A percentile compares a stretch with the other conserved stretches of the same genome.
Conservation (phyloP, 2,888 invertebrate genomes). For the Xestia ashworthii region DNA sequence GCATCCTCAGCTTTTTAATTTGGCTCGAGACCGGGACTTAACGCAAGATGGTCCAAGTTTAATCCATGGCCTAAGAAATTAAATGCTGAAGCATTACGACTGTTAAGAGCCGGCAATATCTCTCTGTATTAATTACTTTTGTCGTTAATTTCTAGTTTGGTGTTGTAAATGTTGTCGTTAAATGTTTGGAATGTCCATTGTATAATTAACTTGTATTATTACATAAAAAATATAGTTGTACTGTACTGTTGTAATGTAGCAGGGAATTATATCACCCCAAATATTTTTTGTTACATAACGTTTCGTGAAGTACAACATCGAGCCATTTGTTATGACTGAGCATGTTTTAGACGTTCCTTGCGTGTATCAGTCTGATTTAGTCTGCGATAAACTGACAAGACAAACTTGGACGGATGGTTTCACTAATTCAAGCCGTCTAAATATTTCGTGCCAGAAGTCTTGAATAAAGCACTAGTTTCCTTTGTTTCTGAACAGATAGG, state of each 20-base stretch:
- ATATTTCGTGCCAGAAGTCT: constrained; percentile 37
- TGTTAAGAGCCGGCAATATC: constrained; percentile 25
- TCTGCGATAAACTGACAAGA: constrained; percentile 47
- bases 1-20: constrained; percentile 76
- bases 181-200: constrained; percentile 36
- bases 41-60: constrained; percentile 63
- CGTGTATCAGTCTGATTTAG: constrained; percentile 46
- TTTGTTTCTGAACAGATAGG: constrained; percentile 34
- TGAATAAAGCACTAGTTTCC: constrained; percentile 46
- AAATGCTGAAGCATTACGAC: constrained; percentile 35
- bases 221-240: neutral
- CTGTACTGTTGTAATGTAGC: too few relatives aligned
- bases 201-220: constrained; percentile 4
- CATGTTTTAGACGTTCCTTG: constrained; percentile 43
- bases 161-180: constrained; percentile 25
- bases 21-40: constrained; percentile 66
- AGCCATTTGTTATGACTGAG: constrained; percentile 42
- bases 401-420: constrained; percentile 45
- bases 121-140: constrained; percentile 41
- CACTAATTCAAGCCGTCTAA: constrained; percentile 44
- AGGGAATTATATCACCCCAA: neutral
- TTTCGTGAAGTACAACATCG: constrained; percentile 16
- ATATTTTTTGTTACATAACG: neutral
- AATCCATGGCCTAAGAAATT: constrained; percentile 58
- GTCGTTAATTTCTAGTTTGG: constrained; percentile 41